Percentiles rank a stretch among this genome's conserved stretches.
Evolutionary conservation across 2,888 invertebrate species (phyloP).

Genomic region (Nemurella pictetii): DNA sequence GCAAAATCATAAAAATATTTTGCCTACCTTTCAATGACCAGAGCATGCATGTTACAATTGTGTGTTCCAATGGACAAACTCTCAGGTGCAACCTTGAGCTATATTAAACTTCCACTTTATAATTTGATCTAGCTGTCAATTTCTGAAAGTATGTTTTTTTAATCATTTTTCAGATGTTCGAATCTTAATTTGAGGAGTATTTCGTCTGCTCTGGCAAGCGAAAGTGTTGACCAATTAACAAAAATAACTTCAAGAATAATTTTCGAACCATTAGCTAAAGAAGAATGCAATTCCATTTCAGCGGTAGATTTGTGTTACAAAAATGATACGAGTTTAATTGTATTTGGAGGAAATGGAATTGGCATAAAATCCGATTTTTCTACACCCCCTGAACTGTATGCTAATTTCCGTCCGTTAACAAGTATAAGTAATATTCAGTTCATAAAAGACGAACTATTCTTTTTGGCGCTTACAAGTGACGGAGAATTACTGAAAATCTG

Average conservation of each 20-base stretch:
- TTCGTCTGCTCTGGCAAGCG: neutral
- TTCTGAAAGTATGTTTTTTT: too few species aligned
- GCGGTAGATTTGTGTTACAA: neutral
- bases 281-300: neutral
- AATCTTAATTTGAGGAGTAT: neutral
- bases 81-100: neutral
- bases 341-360: constrained; percentile 23
- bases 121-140: too few species aligned
- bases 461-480: constrained; percentile 47
- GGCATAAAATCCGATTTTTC: constrained; percentile 9
- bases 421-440: neutral
- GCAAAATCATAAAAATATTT: neutral
- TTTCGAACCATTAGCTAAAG: neutral
- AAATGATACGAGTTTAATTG: neutral
- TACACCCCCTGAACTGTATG: neutral
- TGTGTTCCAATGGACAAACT: neutral
- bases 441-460: constrained; percentile 42
- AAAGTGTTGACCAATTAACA: neutral
- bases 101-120: too few species aligned
- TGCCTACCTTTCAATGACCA: neutral
- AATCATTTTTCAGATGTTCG: too few species aligned
- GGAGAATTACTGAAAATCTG: constrained; percentile 46
- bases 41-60: neutral
- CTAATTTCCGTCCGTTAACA: neutral
- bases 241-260: neutral